Conservation (phyloP, 2,113 vertebrate species). For the Nerophis lumbriciformis region DNA sequence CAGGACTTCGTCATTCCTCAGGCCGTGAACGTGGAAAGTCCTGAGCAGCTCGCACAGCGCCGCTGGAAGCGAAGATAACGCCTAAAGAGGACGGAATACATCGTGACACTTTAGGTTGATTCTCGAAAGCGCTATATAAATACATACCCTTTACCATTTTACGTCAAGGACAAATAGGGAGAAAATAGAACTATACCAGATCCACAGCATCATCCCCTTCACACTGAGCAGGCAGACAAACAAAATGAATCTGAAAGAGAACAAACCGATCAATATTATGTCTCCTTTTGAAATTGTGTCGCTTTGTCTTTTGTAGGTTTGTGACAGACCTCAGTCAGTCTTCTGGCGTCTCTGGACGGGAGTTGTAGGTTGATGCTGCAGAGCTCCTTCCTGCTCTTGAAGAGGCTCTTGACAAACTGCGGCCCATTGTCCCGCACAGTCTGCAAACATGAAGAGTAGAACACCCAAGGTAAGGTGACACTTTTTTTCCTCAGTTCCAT, state of each 20-base stretch:
- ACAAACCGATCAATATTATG: constrained; percentile 7
- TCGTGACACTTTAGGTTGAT: not conserved
- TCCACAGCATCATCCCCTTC: constrained; percentile 75
- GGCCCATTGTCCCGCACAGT: constrained; percentile 78
- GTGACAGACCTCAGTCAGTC: constrained; percentile 80
- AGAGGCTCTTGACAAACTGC: constrained; percentile 78
- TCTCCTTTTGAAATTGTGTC: not conserved
- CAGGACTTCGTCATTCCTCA: constrained; percentile 89
- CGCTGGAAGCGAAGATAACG: constrained; percentile 73
- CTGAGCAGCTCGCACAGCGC: constrained; percentile 85
- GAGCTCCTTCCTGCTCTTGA: constrained; percentile 85
- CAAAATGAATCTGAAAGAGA: constrained; percentile 80
- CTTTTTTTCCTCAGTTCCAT: no score
- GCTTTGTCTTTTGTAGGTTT: not conserved
- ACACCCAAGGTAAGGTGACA: not conserved
- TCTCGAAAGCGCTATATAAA: no score
- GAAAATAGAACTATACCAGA: constrained; percentile 70
- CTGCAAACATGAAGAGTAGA: constrained; percentile 58
- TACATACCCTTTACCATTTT: not conserved
- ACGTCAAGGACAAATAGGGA: not conserved
- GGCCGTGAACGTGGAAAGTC: constrained; percentile 78
- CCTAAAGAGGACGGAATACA: constrained; percentile 35
- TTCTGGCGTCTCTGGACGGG: constrained; percentile 62
- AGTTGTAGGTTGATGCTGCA: constrained; percentile 79
- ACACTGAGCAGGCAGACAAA: constrained; percentile 76